Conservation (phyloP, 2,888 invertebrate genomes). For the Melangyna quadrimaculata region DNA sequence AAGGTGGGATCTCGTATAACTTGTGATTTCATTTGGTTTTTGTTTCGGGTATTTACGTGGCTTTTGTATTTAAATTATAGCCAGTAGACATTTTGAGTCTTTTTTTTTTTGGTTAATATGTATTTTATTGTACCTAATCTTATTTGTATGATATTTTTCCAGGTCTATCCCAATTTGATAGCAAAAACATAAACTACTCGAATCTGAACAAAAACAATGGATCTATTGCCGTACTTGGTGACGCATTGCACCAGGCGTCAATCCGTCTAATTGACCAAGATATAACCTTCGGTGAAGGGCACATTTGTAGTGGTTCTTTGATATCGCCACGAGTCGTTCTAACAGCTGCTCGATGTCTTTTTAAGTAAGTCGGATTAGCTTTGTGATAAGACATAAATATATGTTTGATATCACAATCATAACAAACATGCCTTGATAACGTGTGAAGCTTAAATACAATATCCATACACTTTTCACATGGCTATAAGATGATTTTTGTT, state of each 20-base stretch:
- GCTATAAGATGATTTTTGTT: neutral
- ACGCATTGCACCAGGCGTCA: slow-evolving; percentile 76
- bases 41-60: too few relatives aligned
- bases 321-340: slow-evolving; percentile 77
- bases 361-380: slow-evolving; percentile 74
- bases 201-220: neutral
- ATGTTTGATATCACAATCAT: neutral
- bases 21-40: too few relatives aligned
- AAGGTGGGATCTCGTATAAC: too few relatives aligned
- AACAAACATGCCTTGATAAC: neutral
- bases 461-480: neutral
- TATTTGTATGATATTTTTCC: slow-evolving; percentile 6
- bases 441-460: neutral
- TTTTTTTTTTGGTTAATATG: too few relatives aligned
- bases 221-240: slow-evolving; percentile 26
- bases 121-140: too few relatives aligned
- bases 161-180: slow-evolving; percentile 44
- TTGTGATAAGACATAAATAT: neutral
- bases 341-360: slow-evolving; percentile 77
- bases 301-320: slow-evolving; percentile 78
- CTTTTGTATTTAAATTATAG: too few relatives aligned
- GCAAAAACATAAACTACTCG: neutral
- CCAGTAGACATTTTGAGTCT: too few relatives aligned
- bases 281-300: slow-evolving; percentile 77
- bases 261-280: slow-evolving; percentile 76